phyloP scores from a whole-genome alignment of 2,888 invertebrate species.

The Andrena flavipes region DNA sequence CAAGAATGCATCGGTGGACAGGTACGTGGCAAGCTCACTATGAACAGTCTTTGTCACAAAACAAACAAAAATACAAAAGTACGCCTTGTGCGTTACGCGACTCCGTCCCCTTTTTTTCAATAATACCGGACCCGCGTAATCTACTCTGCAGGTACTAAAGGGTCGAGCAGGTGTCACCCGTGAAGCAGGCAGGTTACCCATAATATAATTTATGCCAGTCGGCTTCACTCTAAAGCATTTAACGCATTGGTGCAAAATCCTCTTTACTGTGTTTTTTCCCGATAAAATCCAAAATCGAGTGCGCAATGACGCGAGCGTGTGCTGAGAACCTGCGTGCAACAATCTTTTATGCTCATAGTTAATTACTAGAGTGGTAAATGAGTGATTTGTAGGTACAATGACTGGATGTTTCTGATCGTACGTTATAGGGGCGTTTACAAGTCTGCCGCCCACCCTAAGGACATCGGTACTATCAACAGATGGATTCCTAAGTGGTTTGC shows the following conservation, averaged over 20 bases:
- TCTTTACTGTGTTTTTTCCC: neutral
- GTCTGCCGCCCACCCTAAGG: conserved; percentile 60
- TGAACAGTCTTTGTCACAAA: conserved; percentile 1
- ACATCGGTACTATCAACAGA: conserved; percentile 44
- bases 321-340: conserved; percentile 26
- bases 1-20: neutral
- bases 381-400: neutral
- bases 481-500: conserved; percentile 4
- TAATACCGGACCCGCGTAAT: neutral
- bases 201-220: neutral
- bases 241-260: conserved; percentile 6
- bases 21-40: neutral
- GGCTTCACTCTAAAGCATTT: neutral
- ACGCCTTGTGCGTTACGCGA: neutral
- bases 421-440: conserved; percentile 22
- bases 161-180: neutral
- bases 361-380: neutral
- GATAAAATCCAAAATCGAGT: conserved; percentile 9
- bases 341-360: neutral
- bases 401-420: conserved; percentile 37
- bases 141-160: neutral
- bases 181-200: neutral
- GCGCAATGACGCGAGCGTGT: neutral
- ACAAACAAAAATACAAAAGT: conserved; percentile 7
- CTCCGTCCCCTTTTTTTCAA: neutral